These are phyloP conservation scores for Macaria notata DNA, from an alignment of 2,888 invertebrate genomes.

Conservation along the genomic window DNA sequence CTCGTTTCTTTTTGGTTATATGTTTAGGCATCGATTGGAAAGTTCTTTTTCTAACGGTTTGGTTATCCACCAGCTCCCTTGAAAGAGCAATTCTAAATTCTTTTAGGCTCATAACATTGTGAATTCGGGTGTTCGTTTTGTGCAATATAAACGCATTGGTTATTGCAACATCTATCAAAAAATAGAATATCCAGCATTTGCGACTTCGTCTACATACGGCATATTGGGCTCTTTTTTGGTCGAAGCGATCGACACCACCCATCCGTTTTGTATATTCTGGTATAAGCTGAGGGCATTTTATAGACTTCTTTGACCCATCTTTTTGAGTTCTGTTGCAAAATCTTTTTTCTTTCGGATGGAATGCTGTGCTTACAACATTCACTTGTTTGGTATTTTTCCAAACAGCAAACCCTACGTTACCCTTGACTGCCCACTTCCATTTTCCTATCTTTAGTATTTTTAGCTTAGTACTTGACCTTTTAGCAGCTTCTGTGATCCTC, in stretches of 20 bases:
- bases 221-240: constrained; percentile 24
- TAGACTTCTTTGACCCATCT: constrained; percentile 29
- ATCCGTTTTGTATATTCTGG: constrained; percentile 29
- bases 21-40: constrained; percentile 14
- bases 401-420: constrained; percentile 19
- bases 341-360: constrained; percentile 13
- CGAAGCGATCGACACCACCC: constrained; percentile 32
- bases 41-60: constrained; percentile 17
- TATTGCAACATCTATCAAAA: constrained; percentile 22
- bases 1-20: constrained; percentile 8
- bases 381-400: constrained; percentile 22
- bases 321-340: constrained; percentile 29
- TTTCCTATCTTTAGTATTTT: constrained; percentile 29
- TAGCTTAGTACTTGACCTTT: constrained; percentile 17
- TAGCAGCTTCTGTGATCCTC: constrained; percentile 8
- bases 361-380: constrained; percentile 17
- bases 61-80: constrained; percentile 13
- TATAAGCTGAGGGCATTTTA: constrained; percentile 21
- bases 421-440: constrained; percentile 29
- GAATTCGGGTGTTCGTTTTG: constrained; percentile 4
- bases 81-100: constrained; percentile 16
- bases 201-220: constrained; percentile 18
- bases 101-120: constrained; percentile 19
- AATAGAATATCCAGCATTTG: constrained; percentile 25
- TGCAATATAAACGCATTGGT: constrained; percentile 26